A percentile compares a stretch with the other conserved stretches of the same genome.
phyloP scores from a whole-genome alignment of 2,797 vertebrate species.

The Rhadinocentrus ornatus region DNA sequence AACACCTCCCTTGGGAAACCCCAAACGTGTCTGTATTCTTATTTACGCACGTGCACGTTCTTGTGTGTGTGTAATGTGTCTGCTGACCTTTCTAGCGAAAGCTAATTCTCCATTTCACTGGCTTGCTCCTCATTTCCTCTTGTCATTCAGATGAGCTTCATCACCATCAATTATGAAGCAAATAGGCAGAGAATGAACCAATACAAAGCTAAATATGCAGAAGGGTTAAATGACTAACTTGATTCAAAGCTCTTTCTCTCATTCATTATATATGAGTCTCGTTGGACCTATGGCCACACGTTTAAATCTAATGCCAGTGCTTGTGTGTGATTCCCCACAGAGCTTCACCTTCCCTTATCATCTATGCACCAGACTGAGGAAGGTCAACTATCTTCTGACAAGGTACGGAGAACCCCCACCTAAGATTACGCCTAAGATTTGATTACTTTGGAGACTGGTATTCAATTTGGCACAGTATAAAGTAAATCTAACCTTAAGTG shows the following conservation, averaged over 20 bases:
- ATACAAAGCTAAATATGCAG: constrained; percentile 12
- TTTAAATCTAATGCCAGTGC: constrained; percentile 27
- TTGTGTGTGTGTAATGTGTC: constrained; percentile 21
- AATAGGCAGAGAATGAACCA: constrained; percentile 17
- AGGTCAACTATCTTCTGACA: constrained; percentile 65
- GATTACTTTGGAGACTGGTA: background rate
- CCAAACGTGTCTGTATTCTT: constrained; percentile 30
- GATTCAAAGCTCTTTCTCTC: constrained; percentile 17
- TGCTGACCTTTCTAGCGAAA: constrained; percentile 54
- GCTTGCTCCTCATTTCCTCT: constrained; percentile 42
- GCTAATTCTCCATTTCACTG: constrained; percentile 30
- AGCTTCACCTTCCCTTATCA: constrained; percentile 75
- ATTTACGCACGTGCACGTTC: constrained; percentile 12
- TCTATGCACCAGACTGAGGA: constrained; percentile 70
- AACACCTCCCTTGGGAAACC: constrained; percentile 65
- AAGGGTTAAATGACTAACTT: constrained; percentile 23
- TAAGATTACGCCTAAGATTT: background rate
- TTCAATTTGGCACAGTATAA: background rate
- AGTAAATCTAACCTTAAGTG: background rate
- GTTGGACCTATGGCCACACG: constrained; percentile 33
- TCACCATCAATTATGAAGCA: constrained; percentile 49
- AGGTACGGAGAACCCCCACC: constrained; percentile 61
- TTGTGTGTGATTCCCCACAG: constrained; percentile 64
- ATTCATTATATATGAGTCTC: constrained; percentile 39
- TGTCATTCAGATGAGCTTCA: constrained; percentile 47